Evolutionary conservation across 2,113 vertebrate species (phyloP).

Genomic region (Cairina moschata): DNA sequence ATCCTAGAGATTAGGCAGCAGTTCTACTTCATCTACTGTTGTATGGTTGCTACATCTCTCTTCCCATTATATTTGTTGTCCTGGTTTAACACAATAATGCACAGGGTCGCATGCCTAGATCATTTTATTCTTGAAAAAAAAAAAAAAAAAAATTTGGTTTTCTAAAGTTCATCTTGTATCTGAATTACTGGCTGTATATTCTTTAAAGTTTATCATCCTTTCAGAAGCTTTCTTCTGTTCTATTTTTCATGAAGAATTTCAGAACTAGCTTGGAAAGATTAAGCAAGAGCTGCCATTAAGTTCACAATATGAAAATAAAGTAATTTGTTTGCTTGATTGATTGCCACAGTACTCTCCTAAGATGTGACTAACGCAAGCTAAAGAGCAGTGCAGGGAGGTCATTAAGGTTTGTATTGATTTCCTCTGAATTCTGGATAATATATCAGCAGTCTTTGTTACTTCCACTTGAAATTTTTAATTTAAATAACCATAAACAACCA

Average conservation of each 20-base stretch:
- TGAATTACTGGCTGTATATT: neutral
- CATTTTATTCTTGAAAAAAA: neutral
- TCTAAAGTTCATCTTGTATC: neutral
- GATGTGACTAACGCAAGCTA: conserved; percentile 41
- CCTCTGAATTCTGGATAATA: conserved; percentile 4
- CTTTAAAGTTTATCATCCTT: neutral
- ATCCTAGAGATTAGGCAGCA: neutral
- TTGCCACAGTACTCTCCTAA: neutral
- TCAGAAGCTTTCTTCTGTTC: neutral
- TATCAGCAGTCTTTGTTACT: conserved; percentile 29
- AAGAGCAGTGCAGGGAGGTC: neutral
- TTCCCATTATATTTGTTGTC: neutral
- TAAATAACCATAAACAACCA: neutral
- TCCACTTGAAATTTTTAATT: conserved; percentile 43
- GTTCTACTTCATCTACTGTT: neutral
- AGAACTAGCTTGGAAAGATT: conserved; percentile 5
- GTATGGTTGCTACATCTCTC: neutral
- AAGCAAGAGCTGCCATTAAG: neutral
- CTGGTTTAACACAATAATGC: neutral
- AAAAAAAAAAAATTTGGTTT: neutral
- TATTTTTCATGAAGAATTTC: neutral
- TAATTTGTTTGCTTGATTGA: conserved; percentile 28
- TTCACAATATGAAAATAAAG: conserved; percentile 41
- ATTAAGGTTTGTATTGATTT: conserved; percentile 52
- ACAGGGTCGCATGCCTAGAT: too few relatives aligned